Base-by-base conservation (phyloP, 2,888 invertebrate genomes). In the Salpingus planirostris region DNA sequence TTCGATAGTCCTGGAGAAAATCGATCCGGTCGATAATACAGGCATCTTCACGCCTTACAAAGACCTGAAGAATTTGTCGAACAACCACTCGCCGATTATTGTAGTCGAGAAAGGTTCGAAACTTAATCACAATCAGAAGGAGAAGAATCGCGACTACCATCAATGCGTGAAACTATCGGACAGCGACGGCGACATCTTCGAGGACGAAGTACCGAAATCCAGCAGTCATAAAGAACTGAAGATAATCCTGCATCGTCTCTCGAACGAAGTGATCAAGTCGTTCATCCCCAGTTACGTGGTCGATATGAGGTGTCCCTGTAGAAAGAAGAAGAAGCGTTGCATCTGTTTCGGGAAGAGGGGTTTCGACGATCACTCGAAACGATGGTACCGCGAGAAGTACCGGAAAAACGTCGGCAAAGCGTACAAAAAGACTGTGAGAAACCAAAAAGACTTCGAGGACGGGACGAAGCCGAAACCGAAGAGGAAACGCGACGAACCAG, bases 191-290 rank as follows among this genome's bases (percentile, higher is more conserved):
- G 18, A 18, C 8, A 18, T 18, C 8, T 18, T 18, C 18, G 18
- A 18, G 5, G 8, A 18, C 5, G 18, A 5, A 6, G 8, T 8
- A 8, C 18, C 18, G 26, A 46, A 46, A 21, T 8, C 28, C 3
- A 12, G 11, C 11, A 13, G 24, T 7, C 26, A 31, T 10, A 33
- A 35, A 18, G 33, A 43, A 24, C 12, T 37, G 21, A 36, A 36
- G 15, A 25, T 39, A 11, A 21, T 33, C 10, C 24, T 39, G 13
- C 33, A 29, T 18, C 23, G 34, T 18, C 18, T 39, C 8, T 30
- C 39, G 5, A 22, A 18, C 23, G 33, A 36, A 24, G 29, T 32
- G 5, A 39, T 39, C 10, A 34, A 33, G n/a, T 29, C 30, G 24
- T 39, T 30, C 21, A 33, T 39, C 21, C 39, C 36, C 13, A 15